Base-by-base conservation (phyloP, 1,140 invertebrate genomes). In the Gerris buenoi region DNA sequence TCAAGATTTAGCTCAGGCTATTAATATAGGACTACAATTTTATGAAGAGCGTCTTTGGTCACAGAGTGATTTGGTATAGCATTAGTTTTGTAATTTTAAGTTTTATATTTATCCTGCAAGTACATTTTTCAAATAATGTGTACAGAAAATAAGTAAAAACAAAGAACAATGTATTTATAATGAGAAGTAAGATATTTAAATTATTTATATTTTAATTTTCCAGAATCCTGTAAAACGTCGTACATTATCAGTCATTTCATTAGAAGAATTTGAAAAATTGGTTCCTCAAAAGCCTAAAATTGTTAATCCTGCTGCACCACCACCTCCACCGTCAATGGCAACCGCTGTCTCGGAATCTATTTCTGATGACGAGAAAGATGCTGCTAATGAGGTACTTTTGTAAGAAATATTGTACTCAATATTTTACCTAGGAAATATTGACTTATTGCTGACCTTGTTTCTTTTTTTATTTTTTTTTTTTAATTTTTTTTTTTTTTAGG, bases 11-110 rank as follows among this genome's bases (percentile, higher is more conserved):
- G 91, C 89, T 69, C 88, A 93, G 77, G 86, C 90, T 14, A 98
- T 99, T 71, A 95, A 97, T 75, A 93, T 98, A 79, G 95, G 95
- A 10, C 81, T 99, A 3, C 88, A 84, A 74, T 91, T 93, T 75
- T 99, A 98, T 75, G 95, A 98, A 79, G 89, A 95, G 74, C 90
- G 93, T 75, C 78, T 74, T 14, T 72, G 72, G 72, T 65, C 59
- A 5, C 33, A 46, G 18, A 46, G 33, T 46, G 33, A 46, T 46
- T 10, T 46, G 18, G 33, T 46, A 18, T n/a, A n/a, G n/a, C n/a
- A n/a, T n/a, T n/a, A n/a, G n/a, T n/a, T n/a, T n/a, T n/a, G n/a
- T n/a, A n/a, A n/a, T n/a, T n/a, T n/a, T n/a, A n/a, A n/a, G n/a
- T n/a, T n/a, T n/a, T n/a, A n/a, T n/a, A n/a, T n/a, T n/a, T n/a